Base-by-base conservation (phyloP, 2,797 vertebrate species). In the Craterocephalus amniculus region DNA sequence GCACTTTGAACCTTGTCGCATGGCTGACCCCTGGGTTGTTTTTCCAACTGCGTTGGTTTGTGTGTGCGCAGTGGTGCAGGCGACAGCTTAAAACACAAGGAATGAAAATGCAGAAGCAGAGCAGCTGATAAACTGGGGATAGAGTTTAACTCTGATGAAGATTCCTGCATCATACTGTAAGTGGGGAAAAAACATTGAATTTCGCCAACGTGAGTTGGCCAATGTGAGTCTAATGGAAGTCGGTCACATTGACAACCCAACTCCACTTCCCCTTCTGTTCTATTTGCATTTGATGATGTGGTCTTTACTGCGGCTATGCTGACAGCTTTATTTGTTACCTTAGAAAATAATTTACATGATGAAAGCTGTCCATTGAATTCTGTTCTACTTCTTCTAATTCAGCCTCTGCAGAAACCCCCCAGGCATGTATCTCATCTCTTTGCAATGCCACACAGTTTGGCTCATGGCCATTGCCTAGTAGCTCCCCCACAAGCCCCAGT, bases 361-460 rank as follows among this genome's bases (percentile, higher is more conserved):
- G 74, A 67, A 82, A 75, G 59, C 54, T 71, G 60, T 49, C 78
- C 72, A 45, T 57, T 76, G 79, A 83, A 74, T 87, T 83, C 43
- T 54, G 63, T 56, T 61, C 63, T 2, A 11, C 52, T 48, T 73
- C 63, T 73, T 79, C 67, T 73, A 74, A 87, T 78, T 70, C 51
- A 52, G 54, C 59, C 22, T 69, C 63, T 76, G 79, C 71, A 35
- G 74, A 64, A 76, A 78, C 70, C 71, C 29, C 83, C 56, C 66
- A 58, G 72, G 57, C 70, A 18, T 72, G 76, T 64, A 67, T 82
- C 86, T 86, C 86, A 84, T 89, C 87, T 79, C 66, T 91, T 86
- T 89, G 81, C 82, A 74, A 70, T 67, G 78, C 68, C 83, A 86
- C 81, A 78, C 71, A 67, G 72, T 58, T 68, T 91, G 88, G 86